Conservation (phyloP, 2,113 vertebrate genomes). For the Sinocyclocheilus anophthalmus region DNA sequence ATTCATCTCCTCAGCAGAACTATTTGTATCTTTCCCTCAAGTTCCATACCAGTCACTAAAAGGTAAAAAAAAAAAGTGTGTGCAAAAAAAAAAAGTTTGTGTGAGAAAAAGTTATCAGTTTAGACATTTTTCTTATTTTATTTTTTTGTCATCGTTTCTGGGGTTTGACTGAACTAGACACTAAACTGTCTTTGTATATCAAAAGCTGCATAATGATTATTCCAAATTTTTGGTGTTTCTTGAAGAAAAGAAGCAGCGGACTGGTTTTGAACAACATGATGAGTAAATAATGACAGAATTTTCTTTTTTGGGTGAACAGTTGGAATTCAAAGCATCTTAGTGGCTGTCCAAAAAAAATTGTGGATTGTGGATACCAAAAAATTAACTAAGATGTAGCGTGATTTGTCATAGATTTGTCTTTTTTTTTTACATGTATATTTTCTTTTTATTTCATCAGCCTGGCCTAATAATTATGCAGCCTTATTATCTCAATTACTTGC, state of each 20-base stretch:
- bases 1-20: neutral
- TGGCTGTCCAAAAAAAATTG: neutral
- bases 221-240: neutral
- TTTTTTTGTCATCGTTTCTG: neutral
- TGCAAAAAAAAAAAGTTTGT: no score
- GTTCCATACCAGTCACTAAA: no score
- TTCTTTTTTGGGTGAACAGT: neutral
- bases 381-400: neutral
- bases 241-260: neutral
- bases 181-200: neutral
- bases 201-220: neutral
- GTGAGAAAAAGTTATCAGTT: no score
- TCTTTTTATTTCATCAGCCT: slow-evolving; percentile 73
- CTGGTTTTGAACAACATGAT: neutral
- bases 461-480: slow-evolving; percentile 71
- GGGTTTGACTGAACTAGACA: neutral
- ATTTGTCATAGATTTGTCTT: neutral
- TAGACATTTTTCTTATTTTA: no score
- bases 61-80: no score
- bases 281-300: neutral
- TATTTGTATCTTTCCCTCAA: neutral
- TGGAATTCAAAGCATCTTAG: neutral
- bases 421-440: slow-evolving; percentile 55
- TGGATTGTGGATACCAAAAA: no score
- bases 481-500: slow-evolving; percentile 77